Evolutionary conservation across 2,888 invertebrate genomes (phyloP), one percentile per base, ranked within the genome.

Genomic region (Lysandra coridon): DNA sequence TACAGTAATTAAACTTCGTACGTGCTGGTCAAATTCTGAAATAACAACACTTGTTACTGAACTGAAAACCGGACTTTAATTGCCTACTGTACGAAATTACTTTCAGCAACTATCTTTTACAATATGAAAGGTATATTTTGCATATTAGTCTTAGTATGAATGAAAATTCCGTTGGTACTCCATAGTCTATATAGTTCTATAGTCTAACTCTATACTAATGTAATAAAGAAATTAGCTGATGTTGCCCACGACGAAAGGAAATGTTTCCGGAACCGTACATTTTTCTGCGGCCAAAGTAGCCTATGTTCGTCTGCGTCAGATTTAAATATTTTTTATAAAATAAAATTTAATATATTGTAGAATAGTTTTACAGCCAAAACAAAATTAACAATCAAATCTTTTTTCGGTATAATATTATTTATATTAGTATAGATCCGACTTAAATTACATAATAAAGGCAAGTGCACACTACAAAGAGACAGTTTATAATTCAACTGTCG

Each of bases 1-100:
- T 69, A 69, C 69, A 69, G 69, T 69, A 69, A 69, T 69, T 69
- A 69, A 69, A 69, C 69, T 69, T 69, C 33, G 69, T 37, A 69
- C 69, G 69, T 33, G 69, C 33, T 69, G 69, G 33, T 69, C 69
- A 69, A 69, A 37, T 69, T 69, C 69, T 23, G 69, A 69, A 69
- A 33, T 69, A 69, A 69, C 69, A 69, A 69, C 69, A 69, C 69
- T 69, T 69, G 69, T 33, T 69, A 69, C 33, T 69, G 69, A 69
- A 69, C 69, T 69, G 69, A 37, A 69, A 69, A 30, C 33, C 14
- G 30, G 23, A 69, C 69, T 69, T 69, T 37, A 69, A 69, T 69
- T 69, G 10, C 69, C 69, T 33, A 14, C 69, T 69, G 69, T 69
- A 69, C 12, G 17, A 37, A 69, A 33, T 69, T 69, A 14, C 69